Evolutionary conservation across 53 echinoderm and acorn worm species (phyloP).

Genomic region (Apostichopus leukothele): DNA sequence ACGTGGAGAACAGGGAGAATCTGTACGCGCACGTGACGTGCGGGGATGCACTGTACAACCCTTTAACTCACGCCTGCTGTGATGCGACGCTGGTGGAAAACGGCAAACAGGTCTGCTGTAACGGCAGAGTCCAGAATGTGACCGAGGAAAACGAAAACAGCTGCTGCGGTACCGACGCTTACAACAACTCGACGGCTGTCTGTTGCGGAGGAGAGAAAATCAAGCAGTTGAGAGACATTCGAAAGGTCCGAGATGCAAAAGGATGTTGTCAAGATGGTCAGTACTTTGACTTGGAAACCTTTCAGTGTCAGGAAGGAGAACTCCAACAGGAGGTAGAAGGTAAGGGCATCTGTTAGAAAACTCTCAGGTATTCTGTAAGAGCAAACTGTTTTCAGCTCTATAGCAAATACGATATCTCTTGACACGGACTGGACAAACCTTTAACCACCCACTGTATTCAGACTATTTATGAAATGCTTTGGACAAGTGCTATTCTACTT

Average conservation of each 20-base stretch:
- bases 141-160: constrained; percentile 12
- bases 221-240: neutral
- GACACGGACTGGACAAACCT: no score
- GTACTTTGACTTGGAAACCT: neutral
- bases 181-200: constrained; percentile 46
- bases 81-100: neutral
- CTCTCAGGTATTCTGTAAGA: no score
- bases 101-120: constrained; percentile 4
- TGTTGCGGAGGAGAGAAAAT: constrained; percentile 48
- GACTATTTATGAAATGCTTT: no score
- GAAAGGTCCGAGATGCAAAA: neutral
- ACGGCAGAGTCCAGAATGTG: neutral
- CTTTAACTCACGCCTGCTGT: constrained; percentile 16
- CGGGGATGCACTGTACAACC: constrained; percentile 1
- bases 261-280: constrained; percentile 17
- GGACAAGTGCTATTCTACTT: no score
- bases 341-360: no score
- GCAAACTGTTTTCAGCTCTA: no score
- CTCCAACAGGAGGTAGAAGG: no score
- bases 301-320: constrained; percentile 15
- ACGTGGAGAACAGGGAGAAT: no score
- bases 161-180: constrained; percentile 47
- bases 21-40: neutral
- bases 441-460: no score
- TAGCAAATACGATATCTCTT: no score